Conservation (phyloP, 2,888 invertebrate species). For the Acrobasis suavella region DNA sequence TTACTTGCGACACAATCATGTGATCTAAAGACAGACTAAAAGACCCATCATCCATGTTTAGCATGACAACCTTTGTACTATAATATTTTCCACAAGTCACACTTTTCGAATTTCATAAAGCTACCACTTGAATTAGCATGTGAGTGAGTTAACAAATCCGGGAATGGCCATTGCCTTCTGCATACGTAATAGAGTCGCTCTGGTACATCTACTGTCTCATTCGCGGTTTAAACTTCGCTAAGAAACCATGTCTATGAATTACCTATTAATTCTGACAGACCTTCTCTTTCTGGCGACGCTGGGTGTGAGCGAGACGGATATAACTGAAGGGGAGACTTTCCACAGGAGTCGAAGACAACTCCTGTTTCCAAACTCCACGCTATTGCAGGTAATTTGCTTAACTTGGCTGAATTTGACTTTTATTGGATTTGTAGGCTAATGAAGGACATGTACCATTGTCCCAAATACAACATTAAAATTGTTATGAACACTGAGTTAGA, state of each 20-base stretch:
- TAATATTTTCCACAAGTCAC: not conserved
- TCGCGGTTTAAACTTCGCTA: constrained; percentile 23
- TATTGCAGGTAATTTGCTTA: constrained; percentile 55
- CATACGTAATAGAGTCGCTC: constrained; percentile 23
- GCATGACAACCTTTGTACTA: too few relatives aligned
- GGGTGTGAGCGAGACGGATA: constrained; percentile 37
- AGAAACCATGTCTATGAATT: constrained; percentile 27
- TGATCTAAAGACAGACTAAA: not conserved
- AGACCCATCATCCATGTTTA: not conserved
- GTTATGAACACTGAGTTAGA: too few relatives aligned
- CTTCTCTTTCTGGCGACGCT: constrained; percentile 16
- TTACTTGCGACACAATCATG: not conserved
- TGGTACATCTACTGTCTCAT: constrained; percentile 21
- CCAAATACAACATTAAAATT: not conserved
- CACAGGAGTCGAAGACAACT: constrained; percentile 59
- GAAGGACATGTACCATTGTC: not conserved
- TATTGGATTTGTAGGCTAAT: not conserved
- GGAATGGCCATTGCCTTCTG: constrained; percentile 20
- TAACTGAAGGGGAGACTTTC: constrained; percentile 35
- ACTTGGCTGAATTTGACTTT: not conserved
- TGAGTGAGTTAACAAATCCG: constrained; percentile 18
- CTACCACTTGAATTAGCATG: constrained; percentile 20
- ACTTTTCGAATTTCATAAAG: not conserved
- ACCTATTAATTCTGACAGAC: constrained; percentile 13
- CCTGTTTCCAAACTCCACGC: constrained; percentile 60